A percentile compares a stretch with the other conserved stretches of the same genome.
phyloP scores from a whole-genome alignment of 2,113 vertebrate genomes.

The Sula dactylatra region DNA sequence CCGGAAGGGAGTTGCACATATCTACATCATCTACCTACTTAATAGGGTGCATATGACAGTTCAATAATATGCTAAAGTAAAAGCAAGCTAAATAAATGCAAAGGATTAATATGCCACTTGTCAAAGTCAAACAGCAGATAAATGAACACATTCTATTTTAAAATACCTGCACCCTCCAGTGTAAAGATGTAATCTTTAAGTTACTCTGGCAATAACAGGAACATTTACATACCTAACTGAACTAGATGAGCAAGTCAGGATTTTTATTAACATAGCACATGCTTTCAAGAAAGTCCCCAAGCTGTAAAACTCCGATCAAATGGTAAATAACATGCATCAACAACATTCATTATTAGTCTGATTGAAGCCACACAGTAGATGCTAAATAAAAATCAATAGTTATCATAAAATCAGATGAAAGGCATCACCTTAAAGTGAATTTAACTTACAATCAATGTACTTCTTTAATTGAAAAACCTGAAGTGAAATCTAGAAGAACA shows the following conservation, averaged over 20 bases:
- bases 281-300: not conserved
- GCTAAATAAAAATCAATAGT: slow-evolving; percentile 44
- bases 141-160: not conserved
- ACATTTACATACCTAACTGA: not conserved
- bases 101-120: not conserved
- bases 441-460: slow-evolving; percentile 7
- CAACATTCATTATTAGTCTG: slow-evolving; percentile 26
- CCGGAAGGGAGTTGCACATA: not conserved
- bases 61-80: not conserved
- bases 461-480: not conserved
- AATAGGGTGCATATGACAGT: rapidly evolving
- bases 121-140: not conserved
- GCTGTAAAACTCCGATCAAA: slow-evolving; percentile 1
- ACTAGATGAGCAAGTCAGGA: not conserved
- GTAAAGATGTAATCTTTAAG: not conserved
- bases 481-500: not conserved
- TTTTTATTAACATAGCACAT: not conserved
- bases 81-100: not conserved
- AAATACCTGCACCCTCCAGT: not conserved
- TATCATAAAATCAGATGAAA: slow-evolving; percentile 31
- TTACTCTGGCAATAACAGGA: not conserved
- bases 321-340: not conserved
- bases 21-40: not conserved
- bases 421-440: not conserved
- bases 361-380: not conserved